phyloP scores from a whole-genome alignment of 2,888 invertebrate species.

The Piscicola geometra region DNA sequence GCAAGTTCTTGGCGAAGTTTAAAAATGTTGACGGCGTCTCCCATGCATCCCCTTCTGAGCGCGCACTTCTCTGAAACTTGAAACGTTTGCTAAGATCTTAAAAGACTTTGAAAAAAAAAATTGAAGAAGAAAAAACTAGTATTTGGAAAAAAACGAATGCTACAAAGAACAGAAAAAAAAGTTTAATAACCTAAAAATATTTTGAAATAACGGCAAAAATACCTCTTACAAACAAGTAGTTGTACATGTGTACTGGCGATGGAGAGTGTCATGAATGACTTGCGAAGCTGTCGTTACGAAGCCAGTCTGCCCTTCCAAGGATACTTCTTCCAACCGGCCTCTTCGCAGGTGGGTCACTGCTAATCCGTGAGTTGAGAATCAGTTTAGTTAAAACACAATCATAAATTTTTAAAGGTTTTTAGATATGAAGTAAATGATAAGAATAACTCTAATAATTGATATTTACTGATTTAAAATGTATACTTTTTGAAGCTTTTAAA shows the following conservation, averaged over 20 bases:
- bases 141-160: not conserved
- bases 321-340: conserved; percentile 41
- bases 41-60: too few relatives aligned
- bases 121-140: not conserved
- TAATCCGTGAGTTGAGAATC: too few relatives aligned
- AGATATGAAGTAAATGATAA: too few relatives aligned
- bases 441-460: too few relatives aligned
- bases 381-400: too few relatives aligned
- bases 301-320: conserved; percentile 44
- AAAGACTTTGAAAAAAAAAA: not conserved
- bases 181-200: not conserved
- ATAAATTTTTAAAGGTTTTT: too few relatives aligned
- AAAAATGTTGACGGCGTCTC: too few relatives aligned
- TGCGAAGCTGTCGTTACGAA: conserved; percentile 53
- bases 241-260: too few relatives aligned
- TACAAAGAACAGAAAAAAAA: not conserved
- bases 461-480: too few relatives aligned
- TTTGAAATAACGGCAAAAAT: not conserved
- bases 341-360: conserved; percentile 37
- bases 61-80: too few relatives aligned
- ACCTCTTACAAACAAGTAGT: not conserved
- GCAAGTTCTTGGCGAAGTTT: too few relatives aligned
- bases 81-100: not conserved
- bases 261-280: conserved; percentile 51
- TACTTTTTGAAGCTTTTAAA: too few relatives aligned